Evolutionary conservation across 2,113 vertebrate species (phyloP).

Genomic region (Carettochelys insculpta): DNA sequence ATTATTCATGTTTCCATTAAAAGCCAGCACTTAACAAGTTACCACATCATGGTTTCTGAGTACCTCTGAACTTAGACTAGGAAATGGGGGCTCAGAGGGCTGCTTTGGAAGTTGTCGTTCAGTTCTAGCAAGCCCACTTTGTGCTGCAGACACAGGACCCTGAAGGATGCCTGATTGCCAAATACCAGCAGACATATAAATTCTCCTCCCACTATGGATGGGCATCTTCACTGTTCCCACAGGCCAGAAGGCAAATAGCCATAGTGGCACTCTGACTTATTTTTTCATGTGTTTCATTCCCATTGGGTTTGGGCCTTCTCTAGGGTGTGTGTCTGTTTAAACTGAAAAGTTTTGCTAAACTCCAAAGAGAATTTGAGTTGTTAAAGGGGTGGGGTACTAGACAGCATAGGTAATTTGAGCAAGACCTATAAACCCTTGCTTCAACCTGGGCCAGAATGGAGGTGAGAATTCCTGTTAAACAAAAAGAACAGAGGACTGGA

Average conservation of each 20-base stretch:
- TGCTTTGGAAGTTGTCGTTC: background rate
- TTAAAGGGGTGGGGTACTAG: fast-evolving
- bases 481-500: too few species aligned
- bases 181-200: background rate
- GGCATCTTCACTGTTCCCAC: background rate
- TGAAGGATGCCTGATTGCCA: background rate
- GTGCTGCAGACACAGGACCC: background rate
- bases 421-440: background rate
- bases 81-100: background rate
- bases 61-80: background rate
- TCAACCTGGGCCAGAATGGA: fast-evolving
- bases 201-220: background rate
- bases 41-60: fast-evolving
- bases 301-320: background rate
- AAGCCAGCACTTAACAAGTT: background rate
- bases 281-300: background rate
- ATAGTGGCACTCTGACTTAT: background rate
- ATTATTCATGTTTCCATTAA: background rate
- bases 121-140: background rate
- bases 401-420: background rate
- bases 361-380: background rate
- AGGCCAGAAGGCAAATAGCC: background rate
- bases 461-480: background rate
- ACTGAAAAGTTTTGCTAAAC: fast-evolving
- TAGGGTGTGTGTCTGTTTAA: background rate